Base-by-base conservation (phyloP, 2,113 vertebrate species). In the Guaruba guarouba region DNA sequence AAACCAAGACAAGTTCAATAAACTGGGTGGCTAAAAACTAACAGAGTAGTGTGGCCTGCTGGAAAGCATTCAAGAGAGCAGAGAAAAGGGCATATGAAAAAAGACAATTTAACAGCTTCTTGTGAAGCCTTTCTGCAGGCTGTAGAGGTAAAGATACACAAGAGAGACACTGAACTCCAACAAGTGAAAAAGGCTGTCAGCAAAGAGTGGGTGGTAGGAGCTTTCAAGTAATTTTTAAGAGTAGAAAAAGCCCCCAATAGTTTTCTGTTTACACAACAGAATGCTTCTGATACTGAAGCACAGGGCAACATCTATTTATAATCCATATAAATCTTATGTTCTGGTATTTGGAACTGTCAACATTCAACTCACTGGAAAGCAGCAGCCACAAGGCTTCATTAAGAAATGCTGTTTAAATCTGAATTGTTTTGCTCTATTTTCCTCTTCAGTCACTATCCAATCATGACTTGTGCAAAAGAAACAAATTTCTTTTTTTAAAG, bases 221-320 rank as follows among this genome's bases (percentile, higher is more conserved):
- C 8, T 88, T 82, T 76, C 75, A 86, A 92, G 16, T 28, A 92
- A 57, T 48, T 33, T 81, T 94, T 68, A 68, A 66, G 75, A 84
- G 46, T 1, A 92, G 83, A 79, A 93, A 74, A 69, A 95, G 92
- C 91, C 59, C 2, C 1, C 90, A 86, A 3, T 44, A 44, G 31
- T 73, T 77, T 82, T 93, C 59, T 95, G 93, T 95, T 96, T 96
- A 71, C 90, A 95, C 80, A 96, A 86, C 44, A 90, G 71, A 92
- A 22, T 63, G 51, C 35, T 92, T 80, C 92, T 96, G 93, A 96
- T 78, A 83, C 79, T 69, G 90, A 96, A 94, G 64, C 84, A 77
- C 73, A 92, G 76, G 85, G 86, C 86, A 93, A 90, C 90, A 96
- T 97, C 96, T 97, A 96, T 97, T 97, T 97, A 92, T 95, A 97